Percentiles rank a stretch among this genome's conserved stretches.
Conservation (phyloP, 2,888 invertebrate genomes). For the Biston stratarius region DNA sequence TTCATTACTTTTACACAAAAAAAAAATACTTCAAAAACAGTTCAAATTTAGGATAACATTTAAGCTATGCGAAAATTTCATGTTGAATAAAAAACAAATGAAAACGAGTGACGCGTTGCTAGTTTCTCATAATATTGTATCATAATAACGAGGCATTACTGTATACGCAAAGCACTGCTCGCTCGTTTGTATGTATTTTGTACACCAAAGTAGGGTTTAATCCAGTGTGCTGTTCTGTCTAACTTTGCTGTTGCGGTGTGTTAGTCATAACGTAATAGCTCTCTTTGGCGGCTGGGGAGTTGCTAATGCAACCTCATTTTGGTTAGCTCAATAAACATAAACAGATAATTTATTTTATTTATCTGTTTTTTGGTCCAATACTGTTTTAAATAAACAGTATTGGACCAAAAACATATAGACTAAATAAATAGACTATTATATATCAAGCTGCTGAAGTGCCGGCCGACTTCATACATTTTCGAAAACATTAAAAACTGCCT, state of each 20-base stretch:
- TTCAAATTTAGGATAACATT: too few relatives aligned
- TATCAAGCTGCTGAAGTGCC: too few relatives aligned
- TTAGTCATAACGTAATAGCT: constrained; percentile 70
- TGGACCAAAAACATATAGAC: too few relatives aligned
- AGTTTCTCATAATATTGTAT: background rate
- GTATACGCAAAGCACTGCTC: constrained; percentile 39
- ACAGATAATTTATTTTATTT: too few relatives aligned
- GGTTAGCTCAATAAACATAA: constrained; percentile 19
- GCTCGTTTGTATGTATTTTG: constrained; percentile 47
- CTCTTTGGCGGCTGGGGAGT: constrained; percentile 68
- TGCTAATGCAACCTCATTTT: constrained; percentile 63
- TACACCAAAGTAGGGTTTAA: constrained; percentile 66
- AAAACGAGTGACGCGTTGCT: background rate
- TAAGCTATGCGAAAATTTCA: too few relatives aligned
- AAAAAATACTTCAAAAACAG: too few relatives aligned
- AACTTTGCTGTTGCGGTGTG: constrained; percentile 73
- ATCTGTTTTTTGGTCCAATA: background rate
- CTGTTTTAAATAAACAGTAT: too few relatives aligned
- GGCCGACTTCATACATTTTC: too few relatives aligned
- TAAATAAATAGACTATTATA: too few relatives aligned
- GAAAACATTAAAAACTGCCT: too few relatives aligned
- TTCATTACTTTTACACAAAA: too few relatives aligned
- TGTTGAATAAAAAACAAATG: too few relatives aligned
- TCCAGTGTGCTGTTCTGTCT: constrained; percentile 68
- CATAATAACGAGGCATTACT: constrained; percentile 1